Base-by-base conservation (phyloP, 2,888 invertebrate species). In the Nemoura dubitans region DNA sequence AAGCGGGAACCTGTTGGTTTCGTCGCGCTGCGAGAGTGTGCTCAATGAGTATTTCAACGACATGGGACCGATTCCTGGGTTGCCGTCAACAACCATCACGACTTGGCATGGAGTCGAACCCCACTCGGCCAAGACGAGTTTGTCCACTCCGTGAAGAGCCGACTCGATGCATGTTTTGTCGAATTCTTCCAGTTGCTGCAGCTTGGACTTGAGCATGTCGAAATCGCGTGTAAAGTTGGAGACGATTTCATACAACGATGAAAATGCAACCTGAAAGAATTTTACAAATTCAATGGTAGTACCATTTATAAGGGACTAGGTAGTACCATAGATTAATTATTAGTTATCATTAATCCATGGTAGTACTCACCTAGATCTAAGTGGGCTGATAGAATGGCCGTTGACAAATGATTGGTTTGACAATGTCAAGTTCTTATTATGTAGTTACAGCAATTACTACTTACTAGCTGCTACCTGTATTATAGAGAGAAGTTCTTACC, bases 221-320 rank as follows among this genome's bases (percentile, higher is more conserved):
- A 96, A 97, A 89, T 98, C 98, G 87, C 98, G 93, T 0, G 98
- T 98, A 90, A 98, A 99, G 26, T 96, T 95, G 76, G 96, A 96
- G 43, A 96, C 94, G 86, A 97, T 94, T 92, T 93, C 93, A 88
- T 92, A 93, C 0, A 92, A 88, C 0, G 93, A 93, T 0, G 93
- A 93, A 89, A 93, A 93, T 88, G 92, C 91, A 86, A 93, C 91
- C 93, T 93, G 89, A 16, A 89, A 89, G 77, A 87, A 86, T 86
- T 36, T n/a, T n/a, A n/a, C 85, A 86, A 76, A 28, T 21, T 21
- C 26, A 85, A 42, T 28, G 28, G 16, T 36, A 83, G 21, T 42
- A 76, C n/a, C n/a, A n/a, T n/a, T n/a, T n/a, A n/a, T n/a, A n/a
- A n/a, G n/a, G n/a, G n/a, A n/a, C n/a, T n/a, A n/a, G n/a, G n/a